Conservation (phyloP, 1,140 invertebrate species). For the Pectinophora gossypiella region DNA sequence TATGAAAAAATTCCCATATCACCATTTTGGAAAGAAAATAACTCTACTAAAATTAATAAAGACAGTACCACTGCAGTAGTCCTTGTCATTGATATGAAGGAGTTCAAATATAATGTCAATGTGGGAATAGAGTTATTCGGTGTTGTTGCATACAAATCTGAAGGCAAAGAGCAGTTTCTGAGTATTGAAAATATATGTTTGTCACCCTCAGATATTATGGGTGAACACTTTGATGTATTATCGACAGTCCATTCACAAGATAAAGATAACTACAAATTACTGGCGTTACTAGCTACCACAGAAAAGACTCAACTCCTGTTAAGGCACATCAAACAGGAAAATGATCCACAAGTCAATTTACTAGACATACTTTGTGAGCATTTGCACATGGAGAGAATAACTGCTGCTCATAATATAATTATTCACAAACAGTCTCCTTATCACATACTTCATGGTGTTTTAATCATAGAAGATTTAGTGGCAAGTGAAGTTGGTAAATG, state of each 20-base stretch:
- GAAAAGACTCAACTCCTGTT: constrained; percentile 31
- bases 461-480: no score
- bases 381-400: constrained; percentile 36
- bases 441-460: constrained; percentile 42
- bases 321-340: constrained; percentile 23
- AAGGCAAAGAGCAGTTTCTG: constrained; percentile 28
- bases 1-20: constrained; percentile 23
- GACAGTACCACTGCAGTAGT: constrained; percentile 21
- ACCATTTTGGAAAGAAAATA: constrained; percentile 40
- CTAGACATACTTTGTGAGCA: constrained; percentile 31
- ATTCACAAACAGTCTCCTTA: constrained; percentile 38
- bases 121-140: constrained; percentile 40
- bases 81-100: constrained; percentile 32
- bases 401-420: constrained; percentile 24
- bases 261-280: neutral
- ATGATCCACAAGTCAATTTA: constrained; percentile 5
- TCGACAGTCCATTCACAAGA: neutral
- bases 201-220: constrained; percentile 34
- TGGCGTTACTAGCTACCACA: constrained; percentile 38
- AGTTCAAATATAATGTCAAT: constrained; percentile 30
- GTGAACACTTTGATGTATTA: constrained; percentile 42
- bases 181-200: constrained; percentile 38
- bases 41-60: constrained; percentile 15
- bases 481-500: constrained; percentile 17
- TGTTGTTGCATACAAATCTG: constrained; percentile 33